Percentiles rank a stretch among this genome's conserved stretches.
These are phyloP conservation scores for Maniola hyperantus DNA, from an alignment of 2,888 invertebrate species.

Conservation along the genomic window DNA sequence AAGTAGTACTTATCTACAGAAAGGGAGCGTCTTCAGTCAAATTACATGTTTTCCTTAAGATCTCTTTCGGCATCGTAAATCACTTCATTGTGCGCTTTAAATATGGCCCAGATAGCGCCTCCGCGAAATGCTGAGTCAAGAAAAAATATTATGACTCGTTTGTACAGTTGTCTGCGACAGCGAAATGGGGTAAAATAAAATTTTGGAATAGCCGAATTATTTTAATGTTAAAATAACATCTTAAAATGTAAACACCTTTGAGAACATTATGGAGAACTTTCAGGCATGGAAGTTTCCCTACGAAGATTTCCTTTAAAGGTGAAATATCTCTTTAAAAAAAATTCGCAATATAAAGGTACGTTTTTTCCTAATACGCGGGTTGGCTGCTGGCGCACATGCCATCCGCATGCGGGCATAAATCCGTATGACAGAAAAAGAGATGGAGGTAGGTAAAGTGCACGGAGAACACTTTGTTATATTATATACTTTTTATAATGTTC, in stretches of 20 bases:
- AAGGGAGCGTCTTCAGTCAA: slow-evolving; percentile 27
- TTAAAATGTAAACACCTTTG: no score
- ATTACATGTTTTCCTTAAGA: slow-evolving; percentile 32
- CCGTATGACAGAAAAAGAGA: no score
- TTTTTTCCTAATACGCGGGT: no score
- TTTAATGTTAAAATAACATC: neutral
- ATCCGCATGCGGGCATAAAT: no score
- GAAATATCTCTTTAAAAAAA: no score
- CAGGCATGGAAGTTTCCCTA: no score
- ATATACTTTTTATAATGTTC: neutral
- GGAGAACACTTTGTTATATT: neutral
- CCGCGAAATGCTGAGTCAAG: slow-evolving; percentile 27
- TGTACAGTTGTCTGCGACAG: slow-evolving; percentile 7
- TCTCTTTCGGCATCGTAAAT: slow-evolving; percentile 33
- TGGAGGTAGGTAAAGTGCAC: neutral
- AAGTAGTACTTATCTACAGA: neutral
- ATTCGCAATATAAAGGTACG: no score
- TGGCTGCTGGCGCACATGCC: no score
- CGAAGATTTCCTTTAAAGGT: no score
- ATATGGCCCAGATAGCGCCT: slow-evolving; percentile 30
- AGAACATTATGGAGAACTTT: no score
- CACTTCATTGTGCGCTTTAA: slow-evolving; percentile 33
- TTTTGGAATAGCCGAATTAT: neutral
- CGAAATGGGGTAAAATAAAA: neutral
- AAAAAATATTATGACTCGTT: slow-evolving; percentile 28